Percentiles rank a stretch among this genome's conserved stretches.
Conservation (phyloP, 2,113 vertebrate species). For the Microtus richardsoni region DNA sequence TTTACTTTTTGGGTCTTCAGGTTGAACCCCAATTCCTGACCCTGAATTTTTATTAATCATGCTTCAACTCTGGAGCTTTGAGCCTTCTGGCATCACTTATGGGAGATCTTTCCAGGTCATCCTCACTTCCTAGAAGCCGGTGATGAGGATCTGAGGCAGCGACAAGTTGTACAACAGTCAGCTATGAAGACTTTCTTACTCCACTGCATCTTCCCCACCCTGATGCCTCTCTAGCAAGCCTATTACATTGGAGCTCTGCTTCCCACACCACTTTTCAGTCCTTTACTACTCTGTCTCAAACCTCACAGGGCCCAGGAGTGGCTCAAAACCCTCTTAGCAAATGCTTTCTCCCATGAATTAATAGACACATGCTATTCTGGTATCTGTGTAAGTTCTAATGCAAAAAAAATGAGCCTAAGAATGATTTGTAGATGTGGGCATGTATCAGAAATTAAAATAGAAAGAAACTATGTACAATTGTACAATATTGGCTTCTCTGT, state of each 20-base stretch:
- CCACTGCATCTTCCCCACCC: not conserved
- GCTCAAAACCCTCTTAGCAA: conserved; percentile 38
- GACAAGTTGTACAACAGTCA: too few relatives aligned
- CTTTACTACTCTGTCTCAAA: not conserved
- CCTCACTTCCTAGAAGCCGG: not conserved
- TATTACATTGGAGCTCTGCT: not conserved
- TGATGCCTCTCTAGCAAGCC: not conserved
- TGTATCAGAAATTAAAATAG: conserved; percentile 35
- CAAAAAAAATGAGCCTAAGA: not conserved
- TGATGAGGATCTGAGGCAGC: not conserved
- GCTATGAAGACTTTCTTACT: not conserved
- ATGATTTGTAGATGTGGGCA: not conserved
- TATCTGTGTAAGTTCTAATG: not conserved
- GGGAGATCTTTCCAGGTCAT: not conserved
- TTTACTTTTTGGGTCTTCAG: too few relatives aligned
- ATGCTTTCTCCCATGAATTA: not conserved
- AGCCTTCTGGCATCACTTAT: not conserved
- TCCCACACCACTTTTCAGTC: not conserved
- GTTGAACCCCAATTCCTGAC: too few relatives aligned
- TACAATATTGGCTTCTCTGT: not conserved
- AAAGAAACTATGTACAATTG: not conserved
- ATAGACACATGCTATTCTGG: not conserved
- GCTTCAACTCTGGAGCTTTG: not conserved
- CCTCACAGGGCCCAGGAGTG: not conserved
- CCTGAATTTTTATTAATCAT: too few relatives aligned